A percentile compares a stretch with the other conserved stretches of the same genome.
phyloP scores from a whole-genome alignment of 2,113 vertebrate species.

The Alethe castanea region DNA sequence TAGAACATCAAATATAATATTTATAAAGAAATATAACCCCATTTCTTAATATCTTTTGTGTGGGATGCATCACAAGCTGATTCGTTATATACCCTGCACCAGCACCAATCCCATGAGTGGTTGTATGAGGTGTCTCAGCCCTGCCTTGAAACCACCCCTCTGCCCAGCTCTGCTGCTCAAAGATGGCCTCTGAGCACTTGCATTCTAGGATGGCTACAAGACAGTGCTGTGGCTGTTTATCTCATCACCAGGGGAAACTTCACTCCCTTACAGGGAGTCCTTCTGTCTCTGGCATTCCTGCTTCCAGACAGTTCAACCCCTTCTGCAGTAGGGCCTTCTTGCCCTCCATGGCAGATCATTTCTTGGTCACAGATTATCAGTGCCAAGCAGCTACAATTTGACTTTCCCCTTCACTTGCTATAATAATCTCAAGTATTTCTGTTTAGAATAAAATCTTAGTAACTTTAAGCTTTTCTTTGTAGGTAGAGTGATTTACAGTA shows the following conservation, averaged over 20 bases:
- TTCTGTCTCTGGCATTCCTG: not conserved
- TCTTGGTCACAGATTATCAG: not conserved
- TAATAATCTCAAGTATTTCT: not conserved
- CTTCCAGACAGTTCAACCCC: not conserved
- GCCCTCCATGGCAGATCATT: not conserved
- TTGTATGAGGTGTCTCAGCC: not conserved
- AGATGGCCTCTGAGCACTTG: not conserved
- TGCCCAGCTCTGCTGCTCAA: not conserved
- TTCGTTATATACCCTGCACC: not conserved
- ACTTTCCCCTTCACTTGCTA: not conserved
- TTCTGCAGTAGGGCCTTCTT: not conserved
- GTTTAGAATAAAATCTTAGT: not conserved
- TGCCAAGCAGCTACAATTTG: not conserved
- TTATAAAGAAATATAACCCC: not conserved
- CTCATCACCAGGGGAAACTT: not conserved
- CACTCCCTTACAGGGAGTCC: not conserved
- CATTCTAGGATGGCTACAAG: not conserved
- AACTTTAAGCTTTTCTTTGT: not conserved
- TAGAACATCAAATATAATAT: not conserved
- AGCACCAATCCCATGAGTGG: not conserved
- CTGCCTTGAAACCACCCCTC: not conserved
- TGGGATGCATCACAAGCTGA: not conserved
- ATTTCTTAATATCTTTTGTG: not conserved
- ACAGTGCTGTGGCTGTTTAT: not conserved
- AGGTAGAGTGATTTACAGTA: not conserved